These are phyloP conservation scores for Proteles cristata DNA, from an alignment of 2,113 vertebrate species.

Conservation along the genomic window DNA sequence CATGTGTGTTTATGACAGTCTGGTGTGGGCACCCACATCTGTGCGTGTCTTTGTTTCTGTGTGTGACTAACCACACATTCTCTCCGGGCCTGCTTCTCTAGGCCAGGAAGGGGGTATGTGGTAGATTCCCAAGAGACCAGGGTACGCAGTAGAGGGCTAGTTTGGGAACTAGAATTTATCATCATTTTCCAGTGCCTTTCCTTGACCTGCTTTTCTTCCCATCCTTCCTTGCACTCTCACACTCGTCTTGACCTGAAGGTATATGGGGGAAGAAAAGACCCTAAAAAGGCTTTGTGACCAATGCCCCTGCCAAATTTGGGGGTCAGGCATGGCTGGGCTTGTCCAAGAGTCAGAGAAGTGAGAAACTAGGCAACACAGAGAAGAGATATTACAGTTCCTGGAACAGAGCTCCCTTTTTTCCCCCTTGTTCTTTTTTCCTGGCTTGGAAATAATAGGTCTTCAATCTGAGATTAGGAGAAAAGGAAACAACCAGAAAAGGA, in stretches of 20 bases:
- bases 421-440: constrained; percentile 62
- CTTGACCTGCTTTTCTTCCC: not conserved
- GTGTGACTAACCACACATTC: not conserved
- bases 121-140: not conserved
- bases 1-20: not conserved
- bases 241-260: not conserved
- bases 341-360: constrained; percentile 49
- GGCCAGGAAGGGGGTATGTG: not conserved
- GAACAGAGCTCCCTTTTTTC: constrained; percentile 62
- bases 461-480: constrained; percentile 76
- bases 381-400: constrained; percentile 68
- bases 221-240: not conserved
- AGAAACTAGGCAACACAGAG: constrained; percentile 35
- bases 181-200: not conserved
- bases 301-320: constrained; percentile 43
- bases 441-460: constrained; percentile 79
- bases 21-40: not conserved
- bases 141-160: not conserved
- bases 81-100: not conserved
- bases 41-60: not conserved
- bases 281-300: constrained; percentile 61
- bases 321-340: constrained; percentile 50
- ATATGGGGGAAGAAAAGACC: constrained; percentile 3
- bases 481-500: constrained; percentile 77
- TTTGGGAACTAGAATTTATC: not conserved